Evolutionary conservation across 2,888 invertebrate species (phyloP).

Genomic region (Galerucella nymphaeae): DNA sequence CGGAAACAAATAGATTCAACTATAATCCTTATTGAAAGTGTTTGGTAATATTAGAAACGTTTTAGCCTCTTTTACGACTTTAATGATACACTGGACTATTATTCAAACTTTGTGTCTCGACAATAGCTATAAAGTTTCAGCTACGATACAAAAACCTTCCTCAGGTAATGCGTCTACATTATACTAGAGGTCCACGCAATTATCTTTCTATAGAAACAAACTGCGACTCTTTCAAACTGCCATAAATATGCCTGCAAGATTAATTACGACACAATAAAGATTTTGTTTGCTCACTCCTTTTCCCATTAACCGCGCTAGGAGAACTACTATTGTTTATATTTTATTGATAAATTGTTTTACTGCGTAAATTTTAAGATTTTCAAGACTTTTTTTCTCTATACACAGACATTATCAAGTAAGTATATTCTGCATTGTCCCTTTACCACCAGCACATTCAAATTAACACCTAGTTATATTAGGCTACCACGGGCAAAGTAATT

Average conservation of each 20-base stretch:
- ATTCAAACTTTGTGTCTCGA: slow-evolving; percentile 14
- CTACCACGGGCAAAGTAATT: too few relatives aligned
- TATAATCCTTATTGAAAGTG: slow-evolving; percentile 6
- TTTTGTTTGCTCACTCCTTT: slow-evolving; percentile 24
- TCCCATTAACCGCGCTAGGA: slow-evolving; percentile 27
- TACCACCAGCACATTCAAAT: too few relatives aligned
- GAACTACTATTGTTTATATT: slow-evolving; percentile 32
- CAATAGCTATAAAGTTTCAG: slow-evolving; percentile 36
- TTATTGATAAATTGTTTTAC: not conserved
- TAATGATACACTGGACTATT: too few relatives aligned
- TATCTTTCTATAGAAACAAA: slow-evolving; percentile 51
- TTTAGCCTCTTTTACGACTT: not conserved
- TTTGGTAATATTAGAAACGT: not conserved
- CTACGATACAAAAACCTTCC: slow-evolving; percentile 40
- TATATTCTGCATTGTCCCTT: too few relatives aligned
- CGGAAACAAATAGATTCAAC: not conserved
- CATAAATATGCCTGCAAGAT: slow-evolving; percentile 52
- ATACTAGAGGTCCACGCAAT: slow-evolving; percentile 42
- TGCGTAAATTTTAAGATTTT: not conserved
- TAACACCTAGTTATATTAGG: not conserved
- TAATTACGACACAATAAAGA: slow-evolving; percentile 50
- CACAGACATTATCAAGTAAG: too few relatives aligned
- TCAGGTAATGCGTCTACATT: slow-evolving; percentile 48
- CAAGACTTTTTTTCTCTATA: too few relatives aligned
- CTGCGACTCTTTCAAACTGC: slow-evolving; percentile 49